phyloP scores from a whole-genome alignment of 2,888 invertebrate genomes.

The Azorinus chamasolen region DNA sequence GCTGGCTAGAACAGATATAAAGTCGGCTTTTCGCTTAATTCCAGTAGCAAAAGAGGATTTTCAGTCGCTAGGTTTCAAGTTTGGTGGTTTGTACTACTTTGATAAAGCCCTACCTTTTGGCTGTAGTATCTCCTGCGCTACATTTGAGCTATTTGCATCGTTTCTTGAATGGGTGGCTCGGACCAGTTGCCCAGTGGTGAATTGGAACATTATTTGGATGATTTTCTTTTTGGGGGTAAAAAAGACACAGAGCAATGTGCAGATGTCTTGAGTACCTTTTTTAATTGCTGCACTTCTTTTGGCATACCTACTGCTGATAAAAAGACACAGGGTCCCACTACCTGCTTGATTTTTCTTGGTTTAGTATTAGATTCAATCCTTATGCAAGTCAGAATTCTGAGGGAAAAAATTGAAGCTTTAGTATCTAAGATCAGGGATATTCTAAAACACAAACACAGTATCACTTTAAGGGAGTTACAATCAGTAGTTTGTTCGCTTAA shows the following conservation, averaged over 20 bases:
- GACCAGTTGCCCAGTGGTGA: slow-evolving; percentile 7
- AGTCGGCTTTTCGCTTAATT: slow-evolving; percentile 39
- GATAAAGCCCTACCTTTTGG: slow-evolving; percentile 41
- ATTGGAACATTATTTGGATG: slow-evolving; percentile 40
- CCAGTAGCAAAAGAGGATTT: slow-evolving; percentile 28
- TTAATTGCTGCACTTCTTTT: slow-evolving; percentile 4
- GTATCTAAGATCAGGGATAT: slow-evolving; percentile 1
- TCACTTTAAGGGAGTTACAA: slow-evolving; percentile 13
- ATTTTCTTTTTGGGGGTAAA: slow-evolving; percentile 34
- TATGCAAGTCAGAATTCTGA: slow-evolving; percentile 21
- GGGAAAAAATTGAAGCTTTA: slow-evolving; percentile 6
- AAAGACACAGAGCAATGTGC: slow-evolving; percentile 2
- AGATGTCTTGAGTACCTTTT: not conserved
- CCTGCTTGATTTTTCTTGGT: slow-evolving; percentile 20
- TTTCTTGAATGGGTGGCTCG: slow-evolving; percentile 30
- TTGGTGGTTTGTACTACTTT: slow-evolving; percentile 27
- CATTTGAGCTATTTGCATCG: slow-evolving; percentile 21
- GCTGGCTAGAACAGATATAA: slow-evolving; percentile 44
- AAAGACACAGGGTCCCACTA: slow-evolving; percentile 38
- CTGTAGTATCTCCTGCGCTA: slow-evolving; percentile 23
- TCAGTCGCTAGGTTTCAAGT: slow-evolving; percentile 23
- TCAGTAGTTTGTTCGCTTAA: slow-evolving; percentile 15
- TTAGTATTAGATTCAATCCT: slow-evolving; percentile 28
- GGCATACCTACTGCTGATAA: slow-evolving; percentile 27
- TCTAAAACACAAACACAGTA: not conserved